These are phyloP conservation scores for Neopelma chrysocephalum DNA, from an alignment of 2,797 vertebrate genomes.

Conservation along the genomic window DNA sequence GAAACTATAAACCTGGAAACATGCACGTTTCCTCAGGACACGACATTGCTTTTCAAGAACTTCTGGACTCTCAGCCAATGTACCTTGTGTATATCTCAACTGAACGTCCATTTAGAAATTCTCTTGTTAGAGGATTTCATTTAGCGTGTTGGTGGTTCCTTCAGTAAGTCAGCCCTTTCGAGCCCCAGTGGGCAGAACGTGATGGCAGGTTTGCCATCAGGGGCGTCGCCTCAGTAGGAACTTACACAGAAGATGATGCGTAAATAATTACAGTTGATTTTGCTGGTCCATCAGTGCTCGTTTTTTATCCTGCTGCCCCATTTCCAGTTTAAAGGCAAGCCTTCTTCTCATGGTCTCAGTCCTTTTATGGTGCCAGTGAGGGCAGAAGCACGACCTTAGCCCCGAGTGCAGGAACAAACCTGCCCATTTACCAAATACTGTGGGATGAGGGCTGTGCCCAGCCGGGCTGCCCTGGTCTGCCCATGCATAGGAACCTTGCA, in stretches of 20 bases:
- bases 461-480: background rate
- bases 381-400: background rate
- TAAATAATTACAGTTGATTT: background rate
- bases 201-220: background rate
- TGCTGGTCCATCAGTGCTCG: background rate
- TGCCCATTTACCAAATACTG: fast-evolving
- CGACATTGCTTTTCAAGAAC: background rate
- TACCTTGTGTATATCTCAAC: fast-evolving
- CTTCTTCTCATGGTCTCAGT: background rate
- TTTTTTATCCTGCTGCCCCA: background rate
- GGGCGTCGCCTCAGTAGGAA: fast-evolving
- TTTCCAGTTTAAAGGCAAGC: background rate
- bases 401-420: no score
- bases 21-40: background rate
- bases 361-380: fast-evolving
- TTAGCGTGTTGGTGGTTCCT: background rate
- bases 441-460: background rate
- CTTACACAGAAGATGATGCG: background rate
- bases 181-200: background rate
- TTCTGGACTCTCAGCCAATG: fast-evolving
- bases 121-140: background rate
- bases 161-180: background rate
- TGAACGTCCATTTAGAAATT: fast-evolving
- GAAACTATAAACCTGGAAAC: background rate
- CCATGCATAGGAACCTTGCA: fast-evolving